phyloP scores from a whole-genome alignment of 2,113 vertebrate genomes.

The Myotis lucifugus region DNA sequence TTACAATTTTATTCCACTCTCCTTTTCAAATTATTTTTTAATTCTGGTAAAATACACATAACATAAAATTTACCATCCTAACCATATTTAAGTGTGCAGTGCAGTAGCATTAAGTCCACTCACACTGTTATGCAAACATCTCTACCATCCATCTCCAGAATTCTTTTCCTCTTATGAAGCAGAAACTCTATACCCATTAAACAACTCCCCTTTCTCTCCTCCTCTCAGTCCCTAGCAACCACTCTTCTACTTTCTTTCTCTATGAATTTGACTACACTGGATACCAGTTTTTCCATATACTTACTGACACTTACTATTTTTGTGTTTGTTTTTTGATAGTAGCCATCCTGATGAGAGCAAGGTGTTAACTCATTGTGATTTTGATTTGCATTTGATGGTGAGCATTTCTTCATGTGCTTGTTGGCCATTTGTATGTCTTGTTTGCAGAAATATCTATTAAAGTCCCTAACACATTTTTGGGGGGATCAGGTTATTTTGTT shows the following conservation, averaged over 20 bases:
- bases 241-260: background rate
- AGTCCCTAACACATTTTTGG: background rate
- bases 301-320: background rate
- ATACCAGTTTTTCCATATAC: conserved; percentile 23
- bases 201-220: background rate
- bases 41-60: background rate
- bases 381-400: conserved; percentile 42
- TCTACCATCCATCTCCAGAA: background rate
- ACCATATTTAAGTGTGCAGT: background rate
- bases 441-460: background rate
- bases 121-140: background rate
- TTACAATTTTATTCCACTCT: background rate
- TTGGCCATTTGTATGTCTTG: background rate
- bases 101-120: background rate
- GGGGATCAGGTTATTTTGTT: background rate
- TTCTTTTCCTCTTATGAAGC: background rate
- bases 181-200: background rate
- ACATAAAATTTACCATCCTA: background rate
- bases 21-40: background rate
- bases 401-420: background rate
- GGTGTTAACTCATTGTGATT: background rate
- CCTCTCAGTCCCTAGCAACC: background rate
- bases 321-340: conserved; percentile 16
- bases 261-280: background rate
- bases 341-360: background rate